These are phyloP conservation scores for Bolinopsis microptera DNA, from an alignment of 37 sponge, comb jelly and placozoan species.

Conservation along the genomic window DNA sequence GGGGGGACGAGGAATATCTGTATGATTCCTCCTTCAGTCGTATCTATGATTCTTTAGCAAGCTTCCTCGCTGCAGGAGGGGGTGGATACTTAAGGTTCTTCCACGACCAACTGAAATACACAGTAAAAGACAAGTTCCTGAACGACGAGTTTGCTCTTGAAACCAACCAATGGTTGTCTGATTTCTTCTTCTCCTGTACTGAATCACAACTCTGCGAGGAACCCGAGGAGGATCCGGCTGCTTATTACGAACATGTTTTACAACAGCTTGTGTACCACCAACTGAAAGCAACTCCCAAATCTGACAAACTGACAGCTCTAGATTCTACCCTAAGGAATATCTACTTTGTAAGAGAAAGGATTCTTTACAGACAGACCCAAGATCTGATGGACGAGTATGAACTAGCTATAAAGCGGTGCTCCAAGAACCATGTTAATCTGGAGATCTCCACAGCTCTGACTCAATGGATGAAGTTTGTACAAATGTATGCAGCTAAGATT, in stretches of 20 bases:
- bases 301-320: background rate
- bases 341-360: background rate
- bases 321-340: background rate
- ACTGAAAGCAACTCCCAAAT: background rate
- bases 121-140: background rate
- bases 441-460: background rate
- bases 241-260: background rate
- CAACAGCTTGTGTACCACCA: background rate
- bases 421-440: background rate
- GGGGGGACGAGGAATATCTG: background rate
- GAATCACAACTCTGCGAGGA: background rate
- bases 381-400: background rate
- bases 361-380: background rate
- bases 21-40: background rate
- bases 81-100: background rate
- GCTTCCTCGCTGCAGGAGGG: background rate
- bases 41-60: background rate
- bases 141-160: background rate
- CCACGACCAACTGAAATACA: constrained; percentile 30
- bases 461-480: background rate
- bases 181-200: background rate
- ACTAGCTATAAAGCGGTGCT: background rate
- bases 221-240: background rate
- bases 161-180: constrained; percentile 3
- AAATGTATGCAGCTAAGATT: background rate